Evolutionary conservation across 2,113 vertebrate species (phyloP), one percentile per base, ranked within the genome.

Genomic region (Coptodon bakossiorum): DNA sequence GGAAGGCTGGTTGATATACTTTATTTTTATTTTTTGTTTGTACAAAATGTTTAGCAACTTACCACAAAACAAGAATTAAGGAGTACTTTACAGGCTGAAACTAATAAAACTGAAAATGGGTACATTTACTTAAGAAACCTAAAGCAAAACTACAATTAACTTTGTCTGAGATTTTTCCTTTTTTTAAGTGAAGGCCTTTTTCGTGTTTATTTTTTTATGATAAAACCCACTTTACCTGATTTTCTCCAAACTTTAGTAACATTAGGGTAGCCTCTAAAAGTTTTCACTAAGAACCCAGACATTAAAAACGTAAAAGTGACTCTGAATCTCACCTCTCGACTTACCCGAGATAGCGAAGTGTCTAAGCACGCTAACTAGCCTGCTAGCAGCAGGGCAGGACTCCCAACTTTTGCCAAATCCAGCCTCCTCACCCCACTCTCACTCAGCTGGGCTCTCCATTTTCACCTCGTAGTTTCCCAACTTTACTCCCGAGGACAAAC

Each of bases 391-490:
- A 94, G 92, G 91, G 94, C 94, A 91, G 93, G 92, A 95, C 94
- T 93, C 84, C 88, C 38, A 66, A 81, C 81, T 90, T 31, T 68
- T 84, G 92, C 94, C 93, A 96, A 92, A 92, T 48, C 94, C 96
- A 94, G 93, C 94, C 95, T 96, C 96, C 95, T 95, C 96, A 94
- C 93, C 92, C 94, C 96, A 94, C 94, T 95, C 91, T 95, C 94
- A 91, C 95, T 94, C 96, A 95, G 95, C 95, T 95, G 92, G 91
- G 91, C 94, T 95, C 96, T 96, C 95, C 96, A 94, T 95, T 96
- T 96, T 95, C 94, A 93, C 76, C 87, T 79, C 86, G 78, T 50
- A 90, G 38, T 95, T 92, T 93, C 88, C 78, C 76, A 94, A 95
- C 92, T 94, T 94, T 85, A 71, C 66, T 84, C 89, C 91, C 59